Conservation (phyloP, 2,797 vertebrate species). For the Sebastes kiyomatsui region DNA sequence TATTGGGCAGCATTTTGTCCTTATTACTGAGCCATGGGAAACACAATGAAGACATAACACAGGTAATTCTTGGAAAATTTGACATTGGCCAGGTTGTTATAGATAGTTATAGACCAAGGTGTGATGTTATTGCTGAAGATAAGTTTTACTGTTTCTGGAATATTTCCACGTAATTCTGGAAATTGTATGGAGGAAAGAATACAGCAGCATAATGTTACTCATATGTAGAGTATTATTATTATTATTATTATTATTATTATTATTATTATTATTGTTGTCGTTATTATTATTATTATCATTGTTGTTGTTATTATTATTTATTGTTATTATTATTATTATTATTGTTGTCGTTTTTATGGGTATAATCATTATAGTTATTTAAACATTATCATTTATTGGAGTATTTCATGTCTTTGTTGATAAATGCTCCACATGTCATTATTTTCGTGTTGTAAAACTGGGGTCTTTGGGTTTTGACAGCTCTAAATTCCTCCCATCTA, state of each 20-base stretch:
- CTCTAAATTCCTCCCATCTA: conserved; percentile 21
- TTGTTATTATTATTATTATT: no score
- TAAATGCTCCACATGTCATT: background rate
- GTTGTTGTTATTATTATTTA: no score
- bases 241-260: background rate
- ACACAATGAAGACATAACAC: conserved; percentile 70
- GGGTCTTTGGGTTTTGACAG: conserved; percentile 31
- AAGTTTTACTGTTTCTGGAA: background rate
- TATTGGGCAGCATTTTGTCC: conserved; percentile 62
- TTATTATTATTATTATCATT: background rate
- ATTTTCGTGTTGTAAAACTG: background rate
- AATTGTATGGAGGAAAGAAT: background rate
- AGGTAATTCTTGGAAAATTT: conserved; percentile 64
- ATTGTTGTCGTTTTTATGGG: no score
- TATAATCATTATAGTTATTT: no score
- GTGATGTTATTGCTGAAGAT: background rate
- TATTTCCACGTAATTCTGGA: background rate
- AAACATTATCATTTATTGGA: background rate
- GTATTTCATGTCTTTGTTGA: background rate
- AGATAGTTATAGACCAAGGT: background rate
- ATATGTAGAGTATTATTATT: background rate
- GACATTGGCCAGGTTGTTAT: background rate
- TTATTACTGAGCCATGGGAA: conserved; percentile 55
- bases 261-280: background rate
- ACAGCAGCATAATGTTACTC: background rate